phyloP scores from a whole-genome alignment of 1,140 invertebrate species.

The Drosophila kepulauana region DNA sequence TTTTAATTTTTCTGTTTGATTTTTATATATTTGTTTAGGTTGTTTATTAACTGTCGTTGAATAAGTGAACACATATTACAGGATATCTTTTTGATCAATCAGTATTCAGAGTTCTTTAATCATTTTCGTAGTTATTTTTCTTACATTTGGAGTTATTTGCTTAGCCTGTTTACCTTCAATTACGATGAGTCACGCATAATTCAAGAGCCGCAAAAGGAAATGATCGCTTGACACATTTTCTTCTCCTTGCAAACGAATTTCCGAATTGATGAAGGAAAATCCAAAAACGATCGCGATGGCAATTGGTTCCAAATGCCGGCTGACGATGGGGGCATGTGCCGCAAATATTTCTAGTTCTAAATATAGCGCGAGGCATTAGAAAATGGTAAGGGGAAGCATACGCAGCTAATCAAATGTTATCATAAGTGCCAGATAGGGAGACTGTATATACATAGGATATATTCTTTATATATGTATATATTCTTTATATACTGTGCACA shows the following conservation, averaged over 20 bases:
- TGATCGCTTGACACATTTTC: slow-evolving; percentile 41
- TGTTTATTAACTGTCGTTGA: too few species aligned
- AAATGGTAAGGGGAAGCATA: slow-evolving; percentile 11
- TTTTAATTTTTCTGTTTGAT: not conserved
- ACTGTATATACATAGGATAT: slow-evolving; percentile 37
- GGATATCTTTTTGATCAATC: not conserved
- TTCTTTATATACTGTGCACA: slow-evolving; percentile 1
- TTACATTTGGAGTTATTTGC: slow-evolving; percentile 53
- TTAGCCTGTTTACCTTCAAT: slow-evolving; percentile 76
- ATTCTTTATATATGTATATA: slow-evolving; percentile 14
- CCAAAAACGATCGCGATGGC: not conserved
- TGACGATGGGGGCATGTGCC: slow-evolving; percentile 55
- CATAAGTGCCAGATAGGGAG: slow-evolving; percentile 34
- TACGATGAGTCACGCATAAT: slow-evolving; percentile 62
- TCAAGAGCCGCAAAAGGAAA: slow-evolving; percentile 51
- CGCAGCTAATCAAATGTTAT: slow-evolving; percentile 57
- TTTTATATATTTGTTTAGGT: not conserved
- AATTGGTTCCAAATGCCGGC: slow-evolving; percentile 28
- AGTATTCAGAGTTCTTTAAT: not conserved
- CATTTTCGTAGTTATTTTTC: slow-evolving; percentile 13
- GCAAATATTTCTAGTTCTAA: slow-evolving; percentile 59
- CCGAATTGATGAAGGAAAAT: not conserved
- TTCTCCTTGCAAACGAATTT: not conserved
- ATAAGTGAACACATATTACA: not conserved
- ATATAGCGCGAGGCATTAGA: slow-evolving; percentile 43